Base-by-base conservation (phyloP, 2,888 invertebrate genomes). In the Leucophenga maculata region DNA sequence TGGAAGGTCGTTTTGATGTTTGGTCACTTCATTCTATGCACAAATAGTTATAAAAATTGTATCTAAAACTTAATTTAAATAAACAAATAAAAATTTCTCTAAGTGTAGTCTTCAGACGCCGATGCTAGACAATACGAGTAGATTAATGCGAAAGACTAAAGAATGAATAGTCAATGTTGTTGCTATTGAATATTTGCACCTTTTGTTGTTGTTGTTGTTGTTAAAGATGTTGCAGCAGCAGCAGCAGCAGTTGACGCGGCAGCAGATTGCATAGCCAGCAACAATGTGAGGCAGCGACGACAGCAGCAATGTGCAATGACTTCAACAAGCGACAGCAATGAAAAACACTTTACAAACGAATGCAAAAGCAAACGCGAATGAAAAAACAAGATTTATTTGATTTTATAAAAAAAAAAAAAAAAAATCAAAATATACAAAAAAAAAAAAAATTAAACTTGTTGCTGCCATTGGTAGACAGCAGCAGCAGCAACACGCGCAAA, bases 261-360 rank as follows among this genome's bases (percentile, higher is more conserved):
- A 39, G 39, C 39, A 8, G 39, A 39, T 39, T 20, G 22, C 57
- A 16, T 16, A 6, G 31, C 3, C 22, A 31, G 20, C 69, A 65
- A 68, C 59, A 71, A 66, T 71, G 68, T 68, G 46, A 71, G 60
- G 67, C 32, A 59, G 65, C 39, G 32, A 11, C 20, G 65, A 52
- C 44, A 48, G 22, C 67, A 62, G 18, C n/a, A 50, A 50, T 50
- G 6, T 60, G 39, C 60, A 66, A 74, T 68, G 70, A 74, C 67
- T 74, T 74, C 65, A 65, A 71, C 26, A 50, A 52, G 14, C 46
- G 48, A 55, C 55, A 57, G n/a, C 54, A 66, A 50, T 50, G 50
- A 50, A 50, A 50, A 50, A 50, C 50, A 50, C 50, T 50, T 50
- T 50, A n/a, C 50, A 50, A 50, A 50, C 50, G 18, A 50, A 39